Conservation (phyloP, 2,888 invertebrate genomes). For the Diarsia mendica region DNA sequence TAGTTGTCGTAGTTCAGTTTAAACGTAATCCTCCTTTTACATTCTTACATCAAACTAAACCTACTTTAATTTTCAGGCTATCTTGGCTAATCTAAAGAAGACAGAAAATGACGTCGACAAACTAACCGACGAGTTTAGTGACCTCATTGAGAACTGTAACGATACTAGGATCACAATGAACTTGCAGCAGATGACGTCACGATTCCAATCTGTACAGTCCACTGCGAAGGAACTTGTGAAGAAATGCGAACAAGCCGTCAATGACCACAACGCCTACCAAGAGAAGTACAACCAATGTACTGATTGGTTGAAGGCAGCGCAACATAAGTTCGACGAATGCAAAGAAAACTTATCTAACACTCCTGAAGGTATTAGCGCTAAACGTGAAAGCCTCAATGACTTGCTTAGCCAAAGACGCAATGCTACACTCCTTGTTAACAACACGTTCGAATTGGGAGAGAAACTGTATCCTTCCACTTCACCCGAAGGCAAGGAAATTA, state of each 20-base stretch:
- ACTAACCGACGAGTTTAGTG: constrained; percentile 95
- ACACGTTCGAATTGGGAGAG: constrained; percentile 96
- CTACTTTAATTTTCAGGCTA: constrained; percentile 89
- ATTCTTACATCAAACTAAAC: constrained; percentile 32
- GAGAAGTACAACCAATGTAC: constrained; percentile 96
- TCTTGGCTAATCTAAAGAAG: constrained; percentile 94
- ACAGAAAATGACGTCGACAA: constrained; percentile 97
- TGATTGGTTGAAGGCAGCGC: constrained; percentile 94
- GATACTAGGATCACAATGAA: constrained; percentile 96
- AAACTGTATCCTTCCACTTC: constrained; percentile 96
- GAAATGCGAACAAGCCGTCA: constrained; percentile 97
- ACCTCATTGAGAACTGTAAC: constrained; percentile 95
- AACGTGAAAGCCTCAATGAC: constrained; percentile 93
- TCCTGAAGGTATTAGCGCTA: constrained; percentile 92
- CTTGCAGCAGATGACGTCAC: constrained; percentile 96
- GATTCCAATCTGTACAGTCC: constrained; percentile 96
- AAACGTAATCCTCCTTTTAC: constrained; percentile 66
- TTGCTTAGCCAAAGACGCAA: constrained; percentile 94
- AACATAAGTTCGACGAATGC: constrained; percentile 93
- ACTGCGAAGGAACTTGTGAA: constrained; percentile 97
- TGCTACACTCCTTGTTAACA: constrained; percentile 94
- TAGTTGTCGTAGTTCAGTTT: constrained; percentile 87
- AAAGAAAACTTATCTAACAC: constrained; percentile 91
- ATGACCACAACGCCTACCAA: constrained; percentile 94
- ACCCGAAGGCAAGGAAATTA: constrained; percentile 95